Evolutionary conservation across 2,888 invertebrate species (phyloP).

Genomic region (Melanchra persicariae): DNA sequence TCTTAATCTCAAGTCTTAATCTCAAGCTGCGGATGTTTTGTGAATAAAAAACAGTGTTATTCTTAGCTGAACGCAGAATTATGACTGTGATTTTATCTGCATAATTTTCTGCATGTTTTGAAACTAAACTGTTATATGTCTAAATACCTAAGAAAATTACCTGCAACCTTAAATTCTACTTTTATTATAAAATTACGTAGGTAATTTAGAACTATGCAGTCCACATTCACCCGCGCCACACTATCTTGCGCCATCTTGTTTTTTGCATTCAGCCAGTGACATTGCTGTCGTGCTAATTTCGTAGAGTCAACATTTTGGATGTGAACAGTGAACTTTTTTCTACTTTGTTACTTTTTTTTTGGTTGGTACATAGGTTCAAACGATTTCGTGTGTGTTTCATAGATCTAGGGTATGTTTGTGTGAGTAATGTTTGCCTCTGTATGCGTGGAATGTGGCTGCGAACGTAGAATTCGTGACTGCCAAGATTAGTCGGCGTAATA

Average conservation of each 20-base stretch:
- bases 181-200: conserved; percentile 34
- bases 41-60: conserved; percentile 21
- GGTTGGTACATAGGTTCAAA: too few relatives aligned
- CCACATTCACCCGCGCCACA: not conserved
- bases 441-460: conserved; percentile 76
- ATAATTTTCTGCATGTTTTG: conserved; percentile 12
- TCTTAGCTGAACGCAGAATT: conserved; percentile 23
- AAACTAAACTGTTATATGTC: conserved; percentile 13
- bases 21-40: conserved; percentile 35
- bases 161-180: conserved; percentile 19
- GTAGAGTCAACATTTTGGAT: not conserved
- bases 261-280: conserved; percentile 19
- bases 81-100: not conserved
- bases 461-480: conserved; percentile 72
- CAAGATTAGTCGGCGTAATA: conserved; percentile 74
- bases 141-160: conserved; percentile 19
- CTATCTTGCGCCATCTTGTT: conserved; percentile 14
- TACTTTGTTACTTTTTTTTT: not conserved
- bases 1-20: conserved; percentile 61
- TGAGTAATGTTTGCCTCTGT: conserved; percentile 53
- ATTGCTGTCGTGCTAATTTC: conserved; percentile 4
- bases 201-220: conserved; percentile 28
- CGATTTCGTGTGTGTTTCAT: conserved; percentile 1
- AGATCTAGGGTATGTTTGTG: conserved; percentile 32
- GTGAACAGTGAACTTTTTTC: not conserved